Evolutionary conservation across 2,113 vertebrate species (phyloP), one percentile per base, ranked within the genome.

Genomic region (Entelurus aequoreus): DNA sequence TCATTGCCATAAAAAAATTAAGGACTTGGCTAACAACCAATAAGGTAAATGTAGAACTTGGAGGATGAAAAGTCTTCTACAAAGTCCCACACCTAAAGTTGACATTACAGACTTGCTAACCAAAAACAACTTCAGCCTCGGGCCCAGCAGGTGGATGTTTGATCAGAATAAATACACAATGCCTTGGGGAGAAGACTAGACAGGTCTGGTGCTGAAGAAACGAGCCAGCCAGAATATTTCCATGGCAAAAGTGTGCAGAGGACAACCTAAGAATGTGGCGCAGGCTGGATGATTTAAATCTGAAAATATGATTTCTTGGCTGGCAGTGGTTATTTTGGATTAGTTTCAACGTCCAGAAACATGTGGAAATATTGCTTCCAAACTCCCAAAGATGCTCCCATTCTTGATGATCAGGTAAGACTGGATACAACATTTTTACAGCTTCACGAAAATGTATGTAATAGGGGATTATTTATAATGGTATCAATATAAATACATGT

Each of bases 341-440:
- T 1, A 14, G 10, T 62, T 37, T 6, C 14, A n/a, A 11, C 16
- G 50, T 47, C 60, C 40, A 53, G 13, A 16, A 10, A 48, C n/a
- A 62, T 75, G 59, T 48, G 12, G 46, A 67, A 60, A 16, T 8
- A 35, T 35, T 10, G 56, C 61, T 38, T 16, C 0, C 19, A 54
- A 10, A 6, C 5, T 48, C 14, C 38, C 38, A 64, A 64, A 42
- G 56, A 68, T 5, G 28, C 48, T 54, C 12, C 63, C 19, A 15
- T 54, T 46, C 10, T 48, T 6, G 5, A 42, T n/a, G 54, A 71
- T 53, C 47, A 56, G 67, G 72, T 75, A 58, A 37, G 58, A 49
- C 6, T 36, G 8, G 6, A 44, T 11, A 6, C 10, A 11, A 28
- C 13, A 21, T 58, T 36, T 35, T 12, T 12, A 13, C 1, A 53